phyloP scores from a whole-genome alignment of 2,113 vertebrate genomes.

The Mobula hypostoma region DNA sequence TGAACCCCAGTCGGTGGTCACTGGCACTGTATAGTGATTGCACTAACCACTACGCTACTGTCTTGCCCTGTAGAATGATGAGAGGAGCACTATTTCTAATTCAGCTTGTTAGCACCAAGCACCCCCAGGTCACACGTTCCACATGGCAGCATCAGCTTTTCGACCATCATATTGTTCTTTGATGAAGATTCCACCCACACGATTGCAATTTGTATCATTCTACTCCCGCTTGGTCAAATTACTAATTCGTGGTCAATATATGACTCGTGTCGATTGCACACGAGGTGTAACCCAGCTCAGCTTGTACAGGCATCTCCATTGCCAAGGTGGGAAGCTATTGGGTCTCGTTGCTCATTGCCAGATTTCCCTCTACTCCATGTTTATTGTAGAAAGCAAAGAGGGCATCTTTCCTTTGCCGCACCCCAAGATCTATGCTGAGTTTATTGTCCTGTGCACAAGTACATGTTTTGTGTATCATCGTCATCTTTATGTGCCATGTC shows the following conservation, averaged over 20 bases:
- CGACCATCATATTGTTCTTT: neutral
- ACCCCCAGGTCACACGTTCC: neutral
- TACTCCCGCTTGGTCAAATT: neutral
- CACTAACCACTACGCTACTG: too few species aligned
- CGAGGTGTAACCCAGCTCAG: neutral
- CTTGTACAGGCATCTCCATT: neutral
- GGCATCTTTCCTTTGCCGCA: neutral
- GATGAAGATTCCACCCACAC: neutral
- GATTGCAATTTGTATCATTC: neutral
- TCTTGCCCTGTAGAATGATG: neutral
- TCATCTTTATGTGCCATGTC: too few species aligned
- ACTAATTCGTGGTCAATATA: neutral
- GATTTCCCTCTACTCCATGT: neutral
- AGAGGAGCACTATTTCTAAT: neutral
- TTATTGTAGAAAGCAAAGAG: neutral
- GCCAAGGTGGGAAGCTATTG: neutral
- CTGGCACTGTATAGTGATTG: too few species aligned
- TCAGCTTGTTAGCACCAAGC: neutral
- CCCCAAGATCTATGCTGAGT: neutral
- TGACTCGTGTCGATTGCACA: neutral
- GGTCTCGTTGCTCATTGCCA: neutral
- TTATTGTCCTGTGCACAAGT: too few species aligned
- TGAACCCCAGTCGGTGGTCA: too few species aligned
- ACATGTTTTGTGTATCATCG: too few species aligned
- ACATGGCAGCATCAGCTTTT: neutral